phyloP scores from a whole-genome alignment of 2,888 invertebrate genomes.

The Ophonus ardosiacus region DNA sequence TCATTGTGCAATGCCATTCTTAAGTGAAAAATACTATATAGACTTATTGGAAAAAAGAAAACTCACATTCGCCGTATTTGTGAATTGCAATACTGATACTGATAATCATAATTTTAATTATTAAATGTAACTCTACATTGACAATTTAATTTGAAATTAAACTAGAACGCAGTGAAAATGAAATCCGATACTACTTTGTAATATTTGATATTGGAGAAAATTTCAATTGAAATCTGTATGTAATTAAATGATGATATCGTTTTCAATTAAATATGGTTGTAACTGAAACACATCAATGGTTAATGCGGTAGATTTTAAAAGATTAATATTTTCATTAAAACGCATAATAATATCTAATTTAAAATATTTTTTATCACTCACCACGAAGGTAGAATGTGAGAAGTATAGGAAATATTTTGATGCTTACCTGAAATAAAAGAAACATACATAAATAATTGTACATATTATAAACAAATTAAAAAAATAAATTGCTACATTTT shows the following conservation, averaged over 20 bases:
- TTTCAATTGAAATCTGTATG: neutral
- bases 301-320: neutral
- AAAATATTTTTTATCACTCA: constrained; percentile 4
- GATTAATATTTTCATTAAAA: neutral
- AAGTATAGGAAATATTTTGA: neutral
- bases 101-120: too few species aligned
- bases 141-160: too few species aligned
- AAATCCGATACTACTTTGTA: neutral
- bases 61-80: too few species aligned
- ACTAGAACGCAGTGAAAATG: too few species aligned
- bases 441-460: neutral
- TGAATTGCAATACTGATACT: too few species aligned
- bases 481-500: too few species aligned
- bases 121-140: too few species aligned
- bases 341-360: neutral
- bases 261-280: neutral
- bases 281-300: neutral
- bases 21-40: too few species aligned
- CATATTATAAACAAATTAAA: neutral
- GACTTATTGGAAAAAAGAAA: too few species aligned
- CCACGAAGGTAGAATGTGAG: neutral
- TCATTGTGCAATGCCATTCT: too few species aligned
- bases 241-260: neutral
- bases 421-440: constrained; percentile 7
- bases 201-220: constrained; percentile 1